These are phyloP conservation scores for Neosilurus hyrtlii DNA, from an alignment of 2,797 vertebrate species.

Conservation along the genomic window DNA sequence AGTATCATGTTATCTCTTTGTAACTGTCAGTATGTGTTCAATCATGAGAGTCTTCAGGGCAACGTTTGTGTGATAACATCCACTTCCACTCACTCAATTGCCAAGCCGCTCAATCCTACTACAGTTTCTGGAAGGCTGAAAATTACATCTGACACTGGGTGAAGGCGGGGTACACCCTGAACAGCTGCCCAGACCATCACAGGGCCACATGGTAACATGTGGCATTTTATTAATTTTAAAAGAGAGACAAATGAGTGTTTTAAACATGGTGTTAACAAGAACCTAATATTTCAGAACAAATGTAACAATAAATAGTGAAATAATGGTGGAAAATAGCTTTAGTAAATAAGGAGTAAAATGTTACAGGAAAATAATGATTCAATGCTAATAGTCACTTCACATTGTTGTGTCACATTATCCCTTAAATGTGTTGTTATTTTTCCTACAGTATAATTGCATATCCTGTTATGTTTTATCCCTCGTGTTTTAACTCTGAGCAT, in stretches of 20 bases:
- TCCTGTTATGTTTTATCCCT: neutral
- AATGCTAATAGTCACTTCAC: slow-evolving; percentile 4
- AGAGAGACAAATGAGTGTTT: neutral
- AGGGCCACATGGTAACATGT: neutral
- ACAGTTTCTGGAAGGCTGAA: too few relatives aligned
- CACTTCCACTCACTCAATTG: too few relatives aligned
- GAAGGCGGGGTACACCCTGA: too few relatives aligned
- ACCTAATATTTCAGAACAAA: neutral
- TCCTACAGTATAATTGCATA: neutral
- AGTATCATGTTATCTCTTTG: neutral
- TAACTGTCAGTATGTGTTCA: neutral
- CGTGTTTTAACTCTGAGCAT: neutral
- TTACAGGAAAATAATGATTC: slow-evolving; percentile 7
- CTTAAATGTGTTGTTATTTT: neutral
- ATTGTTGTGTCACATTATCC: neutral
- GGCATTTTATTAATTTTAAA: neutral
- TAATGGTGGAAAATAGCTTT: neutral
- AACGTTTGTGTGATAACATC: neutral
- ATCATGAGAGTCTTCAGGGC: neutral
- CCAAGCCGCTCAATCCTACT: too few relatives aligned
- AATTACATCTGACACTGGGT: too few relatives aligned
- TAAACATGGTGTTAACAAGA: too few relatives aligned
- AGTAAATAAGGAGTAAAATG: neutral
- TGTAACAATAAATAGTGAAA: neutral
- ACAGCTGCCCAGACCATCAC: too few relatives aligned